These are phyloP conservation scores for Antheraea mylitta DNA, from an alignment of 1,140 invertebrate species.

Conservation along the genomic window DNA sequence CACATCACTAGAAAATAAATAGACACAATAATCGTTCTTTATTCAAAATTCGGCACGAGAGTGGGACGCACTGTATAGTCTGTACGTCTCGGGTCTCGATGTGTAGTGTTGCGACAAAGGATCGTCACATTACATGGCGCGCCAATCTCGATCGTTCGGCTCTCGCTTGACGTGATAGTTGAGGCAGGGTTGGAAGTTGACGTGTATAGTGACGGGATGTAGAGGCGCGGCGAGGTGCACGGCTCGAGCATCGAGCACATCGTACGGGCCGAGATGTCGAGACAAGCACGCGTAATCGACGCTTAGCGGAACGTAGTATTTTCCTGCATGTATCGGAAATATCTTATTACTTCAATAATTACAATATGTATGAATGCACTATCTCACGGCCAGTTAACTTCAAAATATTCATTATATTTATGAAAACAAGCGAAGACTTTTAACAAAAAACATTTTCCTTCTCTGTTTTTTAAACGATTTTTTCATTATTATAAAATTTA, in stretches of 20 bases:
- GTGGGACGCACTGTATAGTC: neutral
- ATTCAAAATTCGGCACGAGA: too few relatives aligned
- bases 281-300: conserved; percentile 88
- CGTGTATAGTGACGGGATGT: conserved; percentile 95
- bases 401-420: too few relatives aligned
- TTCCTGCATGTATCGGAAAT: conserved; percentile 79
- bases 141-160: conserved; percentile 50
- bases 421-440: too few relatives aligned
- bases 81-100: neutral
- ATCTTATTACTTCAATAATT: too few relatives aligned
- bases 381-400: too few relatives aligned
- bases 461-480: too few relatives aligned
- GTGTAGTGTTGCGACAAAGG: neutral
- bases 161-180: conserved; percentile 63
- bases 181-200: conserved; percentile 84
- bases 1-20: too few relatives aligned
- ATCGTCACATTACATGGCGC: conserved; percentile 25
- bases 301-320: conserved; percentile 95
- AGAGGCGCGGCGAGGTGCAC: conserved; percentile 83
- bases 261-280: conserved; percentile 83
- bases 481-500: too few relatives aligned
- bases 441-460: too few relatives aligned
- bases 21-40: too few relatives aligned
- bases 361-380: too few relatives aligned
- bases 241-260: conserved; percentile 79